Conservation (phyloP, 2,888 invertebrate species). For the Nemotelus nigrinus region DNA sequence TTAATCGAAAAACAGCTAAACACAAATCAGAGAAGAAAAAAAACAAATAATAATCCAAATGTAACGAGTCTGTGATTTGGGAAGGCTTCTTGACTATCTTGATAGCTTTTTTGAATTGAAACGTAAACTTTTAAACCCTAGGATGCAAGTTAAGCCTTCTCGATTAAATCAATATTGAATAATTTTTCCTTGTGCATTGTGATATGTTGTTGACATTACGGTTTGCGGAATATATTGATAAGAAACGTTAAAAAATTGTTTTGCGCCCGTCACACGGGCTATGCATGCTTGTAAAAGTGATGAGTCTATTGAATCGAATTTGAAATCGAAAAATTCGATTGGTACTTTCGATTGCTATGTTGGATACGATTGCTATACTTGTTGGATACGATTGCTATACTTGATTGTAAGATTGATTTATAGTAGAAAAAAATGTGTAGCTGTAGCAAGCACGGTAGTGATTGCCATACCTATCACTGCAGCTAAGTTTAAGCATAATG, state of each 20-base stretch:
- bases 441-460: too few species aligned
- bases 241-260: slow-evolving; percentile 25
- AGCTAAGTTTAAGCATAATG: too few species aligned
- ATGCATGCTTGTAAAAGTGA: background rate
- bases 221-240: slow-evolving; percentile 37
- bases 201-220: slow-evolving; percentile 43
- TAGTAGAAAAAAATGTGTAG: too few species aligned
- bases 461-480: too few species aligned
- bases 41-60: slow-evolving; percentile 31
- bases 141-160: slow-evolving; percentile 40
- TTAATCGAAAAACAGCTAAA: too few species aligned
- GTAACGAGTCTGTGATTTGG: slow-evolving; percentile 52
- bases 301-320: background rate
- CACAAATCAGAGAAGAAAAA: slow-evolving; percentile 17
- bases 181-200: slow-evolving; percentile 45
- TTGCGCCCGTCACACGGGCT: background rate
- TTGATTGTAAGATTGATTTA: too few species aligned
- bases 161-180: slow-evolving; percentile 37
- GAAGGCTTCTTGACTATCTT: slow-evolving; percentile 47
- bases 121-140: slow-evolving; percentile 26
- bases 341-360: too few species aligned
- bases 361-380: too few species aligned
- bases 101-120: slow-evolving; percentile 37
- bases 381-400: too few species aligned
- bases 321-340: background rate